Conservation (phyloP, 2,797 vertebrate genomes). For the Cirrhinus molitorella region DNA sequence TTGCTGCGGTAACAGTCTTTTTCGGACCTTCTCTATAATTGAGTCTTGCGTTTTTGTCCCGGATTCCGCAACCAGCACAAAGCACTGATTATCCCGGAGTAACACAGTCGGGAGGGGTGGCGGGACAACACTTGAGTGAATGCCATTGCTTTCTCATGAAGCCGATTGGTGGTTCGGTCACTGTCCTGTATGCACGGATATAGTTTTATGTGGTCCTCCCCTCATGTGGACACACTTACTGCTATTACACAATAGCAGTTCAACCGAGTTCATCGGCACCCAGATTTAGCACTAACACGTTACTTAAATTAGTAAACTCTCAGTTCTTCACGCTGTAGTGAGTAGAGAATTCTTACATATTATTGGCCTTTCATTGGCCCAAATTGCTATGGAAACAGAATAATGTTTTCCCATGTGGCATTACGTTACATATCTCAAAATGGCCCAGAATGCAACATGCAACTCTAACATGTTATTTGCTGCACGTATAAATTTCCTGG, state of each 20-base stretch:
- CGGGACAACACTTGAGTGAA: conserved; percentile 62
- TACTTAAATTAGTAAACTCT: conserved; percentile 8
- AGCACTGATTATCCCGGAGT: conserved; percentile 82
- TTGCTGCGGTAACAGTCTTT: conserved; percentile 75
- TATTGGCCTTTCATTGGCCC: not conserved
- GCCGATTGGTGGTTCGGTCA: conserved; percentile 71
- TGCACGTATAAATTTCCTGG: conserved; percentile 18
- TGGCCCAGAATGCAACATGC: conserved; percentile 3
- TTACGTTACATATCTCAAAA: not conserved
- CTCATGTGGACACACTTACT: conserved; percentile 48
- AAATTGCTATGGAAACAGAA: conserved; percentile 11
- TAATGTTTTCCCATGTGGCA: conserved; percentile 1
- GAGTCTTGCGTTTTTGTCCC: conserved; percentile 71
- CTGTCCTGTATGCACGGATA: conserved; percentile 54
- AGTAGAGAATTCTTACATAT: not conserved
- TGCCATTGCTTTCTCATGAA: conserved; percentile 79
- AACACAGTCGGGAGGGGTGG: conserved; percentile 53
- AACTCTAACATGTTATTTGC: conserved; percentile 31
- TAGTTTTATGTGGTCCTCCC: conserved; percentile 54
- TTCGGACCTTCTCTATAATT: conserved; percentile 77
- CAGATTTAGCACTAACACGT: not conserved
- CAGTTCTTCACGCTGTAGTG: not conserved
- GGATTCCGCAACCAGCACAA: conserved; percentile 80
- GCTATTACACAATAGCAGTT: conserved; percentile 30
- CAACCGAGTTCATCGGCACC: conserved; percentile 16